A percentile compares a stretch with the other conserved stretches of the same genome.
Evolutionary conservation across 2,113 vertebrate species (phyloP).

Genomic region (Lepidothrix coronata): DNA sequence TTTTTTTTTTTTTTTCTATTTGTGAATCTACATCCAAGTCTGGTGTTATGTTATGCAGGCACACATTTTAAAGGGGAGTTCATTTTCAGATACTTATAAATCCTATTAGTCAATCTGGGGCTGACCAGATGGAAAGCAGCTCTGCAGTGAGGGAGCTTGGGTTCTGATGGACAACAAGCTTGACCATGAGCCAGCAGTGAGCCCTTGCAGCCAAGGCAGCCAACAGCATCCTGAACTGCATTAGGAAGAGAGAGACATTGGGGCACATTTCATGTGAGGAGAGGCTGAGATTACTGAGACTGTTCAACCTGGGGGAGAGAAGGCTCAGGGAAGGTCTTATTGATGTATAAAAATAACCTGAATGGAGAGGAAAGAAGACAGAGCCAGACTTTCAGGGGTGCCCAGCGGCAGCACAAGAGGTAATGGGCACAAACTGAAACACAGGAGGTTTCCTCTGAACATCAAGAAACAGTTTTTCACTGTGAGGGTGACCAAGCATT

Average conservation of each 20-base stretch:
- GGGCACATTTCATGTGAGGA: neutral
- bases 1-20: neutral
- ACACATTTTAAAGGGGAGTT: neutral
- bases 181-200: neutral
- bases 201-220: neutral
- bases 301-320: neutral
- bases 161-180: neutral
- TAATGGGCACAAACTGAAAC: neutral
- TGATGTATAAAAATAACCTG: neutral
- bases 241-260: neutral
- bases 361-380: neutral
- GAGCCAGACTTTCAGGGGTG: neutral
- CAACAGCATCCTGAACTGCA: neutral
- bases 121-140: neutral
- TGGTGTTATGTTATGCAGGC: neutral
- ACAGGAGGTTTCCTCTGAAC: neutral
- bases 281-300: neutral
- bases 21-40: neutral
- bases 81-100: neutral
- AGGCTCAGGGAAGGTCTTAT: neutral
- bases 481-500: neutral
- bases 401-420: neutral
- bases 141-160: neutral
- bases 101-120: neutral
- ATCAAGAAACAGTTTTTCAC: neutral